Evolutionary conservation across 2,113 vertebrate genomes (phyloP).

Genomic region (Spea multiplicata): DNA sequence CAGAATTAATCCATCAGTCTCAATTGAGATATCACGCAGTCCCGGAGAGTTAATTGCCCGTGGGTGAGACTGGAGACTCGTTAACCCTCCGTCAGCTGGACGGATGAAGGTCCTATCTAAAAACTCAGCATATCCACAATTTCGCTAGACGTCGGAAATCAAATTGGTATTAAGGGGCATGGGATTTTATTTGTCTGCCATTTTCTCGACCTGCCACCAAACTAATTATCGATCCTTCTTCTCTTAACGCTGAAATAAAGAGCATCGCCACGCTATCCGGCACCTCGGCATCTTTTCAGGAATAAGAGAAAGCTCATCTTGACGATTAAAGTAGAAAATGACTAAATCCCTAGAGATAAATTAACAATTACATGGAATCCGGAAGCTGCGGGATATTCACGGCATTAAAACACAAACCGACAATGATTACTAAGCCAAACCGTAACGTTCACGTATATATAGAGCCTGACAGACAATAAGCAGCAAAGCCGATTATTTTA

Average conservation of each 20-base stretch:
- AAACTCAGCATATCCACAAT: too few species aligned
- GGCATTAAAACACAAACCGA: not conserved
- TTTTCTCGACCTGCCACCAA: too few species aligned
- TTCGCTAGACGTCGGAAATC: too few species aligned
- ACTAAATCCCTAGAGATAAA: not conserved
- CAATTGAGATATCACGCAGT: slow-evolving; percentile 34
- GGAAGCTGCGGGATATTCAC: not conserved
- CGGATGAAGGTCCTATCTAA: not conserved
- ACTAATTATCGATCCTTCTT: too few species aligned
- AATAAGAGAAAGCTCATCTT: not conserved
- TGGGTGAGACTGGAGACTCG: not conserved
- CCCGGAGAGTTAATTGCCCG: slow-evolving; percentile 27
- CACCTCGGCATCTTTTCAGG: too few species aligned
- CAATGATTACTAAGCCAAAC: not conserved
- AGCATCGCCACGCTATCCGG: not conserved
- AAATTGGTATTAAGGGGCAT: too few species aligned
- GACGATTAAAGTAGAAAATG: not conserved
- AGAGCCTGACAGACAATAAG: too few species aligned
- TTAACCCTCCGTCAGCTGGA: slow-evolving; percentile 4
- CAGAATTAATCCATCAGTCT: slow-evolving; percentile 43
- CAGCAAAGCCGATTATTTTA: too few species aligned
- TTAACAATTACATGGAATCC: not conserved
- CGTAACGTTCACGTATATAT: too few species aligned
- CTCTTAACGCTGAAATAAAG: not conserved
- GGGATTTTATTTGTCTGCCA: too few species aligned